Conservation (phyloP, 2,797 vertebrate genomes). For the Poecilia wingei region DNA sequence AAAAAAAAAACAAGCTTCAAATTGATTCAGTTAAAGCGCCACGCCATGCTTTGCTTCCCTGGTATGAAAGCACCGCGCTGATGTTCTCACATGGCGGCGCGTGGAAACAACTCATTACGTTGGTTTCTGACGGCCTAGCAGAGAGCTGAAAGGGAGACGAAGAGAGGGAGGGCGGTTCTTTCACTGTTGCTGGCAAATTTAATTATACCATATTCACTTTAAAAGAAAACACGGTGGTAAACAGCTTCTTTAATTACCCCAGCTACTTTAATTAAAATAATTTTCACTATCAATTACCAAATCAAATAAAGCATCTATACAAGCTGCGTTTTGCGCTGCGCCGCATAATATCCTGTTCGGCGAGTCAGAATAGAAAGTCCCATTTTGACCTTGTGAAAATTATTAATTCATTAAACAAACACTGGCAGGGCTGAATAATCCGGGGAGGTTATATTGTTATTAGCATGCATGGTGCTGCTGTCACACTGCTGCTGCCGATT, state of each 20-base stretch:
- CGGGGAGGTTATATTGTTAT: conserved; percentile 58
- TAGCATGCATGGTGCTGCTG: conserved; percentile 42
- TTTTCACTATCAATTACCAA: conserved; percentile 38
- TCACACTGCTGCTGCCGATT: conserved; percentile 40
- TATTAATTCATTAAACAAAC: conserved; percentile 59
- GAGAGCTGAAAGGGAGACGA: conserved; percentile 11
- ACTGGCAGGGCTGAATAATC: conserved; percentile 49
- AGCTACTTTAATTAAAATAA: conserved; percentile 32
- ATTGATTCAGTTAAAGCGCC: neutral
- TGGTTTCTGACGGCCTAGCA: conserved; percentile 46
- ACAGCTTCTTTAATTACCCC: conserved; percentile 41
- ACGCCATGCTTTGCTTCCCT: neutral
- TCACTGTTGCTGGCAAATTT: conserved; percentile 38
- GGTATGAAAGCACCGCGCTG: conserved; percentile 20
- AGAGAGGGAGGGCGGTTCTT: neutral
- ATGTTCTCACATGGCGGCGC: conserved; percentile 30
- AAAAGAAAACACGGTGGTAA: conserved; percentile 45
- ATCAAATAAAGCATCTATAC: conserved; percentile 31
- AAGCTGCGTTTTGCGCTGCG: conserved; percentile 21
- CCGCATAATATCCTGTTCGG: conserved; percentile 24
- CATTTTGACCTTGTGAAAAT: conserved; percentile 40
- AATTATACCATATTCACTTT: conserved; percentile 50
- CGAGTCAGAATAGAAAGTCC: conserved; percentile 33
- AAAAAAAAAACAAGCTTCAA: neutral
- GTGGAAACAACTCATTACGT: conserved; percentile 44